These are phyloP conservation scores for Formica exsecta DNA, from an alignment of 1,140 invertebrate genomes.

Conservation along the genomic window DNA sequence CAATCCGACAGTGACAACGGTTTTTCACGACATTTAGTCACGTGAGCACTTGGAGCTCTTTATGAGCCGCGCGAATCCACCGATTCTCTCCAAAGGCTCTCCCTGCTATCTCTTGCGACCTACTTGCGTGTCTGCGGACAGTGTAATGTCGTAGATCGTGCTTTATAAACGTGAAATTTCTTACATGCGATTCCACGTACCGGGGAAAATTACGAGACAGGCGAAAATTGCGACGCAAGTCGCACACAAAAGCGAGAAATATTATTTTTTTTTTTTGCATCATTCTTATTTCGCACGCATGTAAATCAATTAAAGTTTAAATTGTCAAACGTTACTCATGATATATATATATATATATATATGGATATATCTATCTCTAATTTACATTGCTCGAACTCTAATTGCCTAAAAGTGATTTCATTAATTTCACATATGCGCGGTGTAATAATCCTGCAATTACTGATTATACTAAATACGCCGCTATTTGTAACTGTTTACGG, in stretches of 20 bases:
- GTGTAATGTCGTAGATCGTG: slow-evolving; percentile 35
- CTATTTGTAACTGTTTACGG: background rate
- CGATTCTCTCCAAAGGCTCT: slow-evolving; percentile 34
- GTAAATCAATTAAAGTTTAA: background rate
- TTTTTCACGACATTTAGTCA: slow-evolving; percentile 26
- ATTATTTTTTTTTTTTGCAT: slow-evolving; percentile 21
- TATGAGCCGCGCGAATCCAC: slow-evolving; percentile 39
- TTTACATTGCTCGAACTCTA: background rate
- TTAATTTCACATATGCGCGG: slow-evolving; percentile 1
- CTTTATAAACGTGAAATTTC: slow-evolving; percentile 24
- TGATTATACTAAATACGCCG: slow-evolving; percentile 2
- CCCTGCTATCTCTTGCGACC: slow-evolving; percentile 29
- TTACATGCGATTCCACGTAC: slow-evolving; percentile 36
- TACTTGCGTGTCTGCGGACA: slow-evolving; percentile 57
- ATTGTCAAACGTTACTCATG: background rate
- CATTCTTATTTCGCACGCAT: background rate
- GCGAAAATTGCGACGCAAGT: slow-evolving; percentile 46
- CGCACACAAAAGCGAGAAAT: slow-evolving; percentile 11
- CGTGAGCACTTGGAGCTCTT: slow-evolving; percentile 43
- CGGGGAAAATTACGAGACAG: slow-evolving; percentile 48
- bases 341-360: background rate
- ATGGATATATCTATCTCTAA: background rate
- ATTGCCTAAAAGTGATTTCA: background rate
- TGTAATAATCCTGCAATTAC: slow-evolving; percentile 37
- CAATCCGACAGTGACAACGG: slow-evolving; percentile 55